Evolutionary conservation across 2,888 invertebrate species (phyloP).

Genomic region (Tenthredo mesomela): DNA sequence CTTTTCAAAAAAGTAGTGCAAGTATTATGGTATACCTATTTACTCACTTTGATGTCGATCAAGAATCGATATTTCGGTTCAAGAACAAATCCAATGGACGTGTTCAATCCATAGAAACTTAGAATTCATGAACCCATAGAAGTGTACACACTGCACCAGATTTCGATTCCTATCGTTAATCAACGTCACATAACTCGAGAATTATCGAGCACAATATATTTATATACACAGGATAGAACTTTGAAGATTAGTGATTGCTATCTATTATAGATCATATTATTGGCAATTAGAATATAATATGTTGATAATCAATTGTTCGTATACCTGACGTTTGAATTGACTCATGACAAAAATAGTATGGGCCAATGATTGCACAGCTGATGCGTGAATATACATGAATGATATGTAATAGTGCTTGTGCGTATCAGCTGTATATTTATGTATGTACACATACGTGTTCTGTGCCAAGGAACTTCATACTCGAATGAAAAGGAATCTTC

Average conservation of each 20-base stretch:
- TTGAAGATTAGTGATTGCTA: conserved; percentile 1
- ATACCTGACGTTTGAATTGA: not conserved
- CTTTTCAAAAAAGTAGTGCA: not conserved
- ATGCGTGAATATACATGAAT: not conserved
- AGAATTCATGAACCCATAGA: not conserved
- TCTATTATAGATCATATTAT: not conserved
- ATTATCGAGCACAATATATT: not conserved
- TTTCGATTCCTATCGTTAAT: not conserved
- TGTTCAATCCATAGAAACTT: not conserved
- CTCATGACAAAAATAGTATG: not conserved
- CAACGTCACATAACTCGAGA: not conserved
- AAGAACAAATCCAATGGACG: not conserved
- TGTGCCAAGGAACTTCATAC: conserved; percentile 1
- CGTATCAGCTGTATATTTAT: not conserved
- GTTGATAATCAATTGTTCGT: not conserved
- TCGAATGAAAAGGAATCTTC: conserved; percentile 45
- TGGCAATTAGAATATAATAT: not conserved
- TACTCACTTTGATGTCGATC: not conserved
- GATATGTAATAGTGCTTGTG: not conserved
- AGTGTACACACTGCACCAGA: not conserved
- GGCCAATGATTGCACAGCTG: not conserved
- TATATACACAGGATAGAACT: not conserved
- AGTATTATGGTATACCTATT: not conserved
- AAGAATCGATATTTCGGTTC: not conserved
- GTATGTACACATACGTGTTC: not conserved